Percentiles rank a stretch among this genome's conserved stretches.
Evolutionary conservation across 2,888 invertebrate genomes (phyloP).

Genomic region (Harpalus rubripes): DNA sequence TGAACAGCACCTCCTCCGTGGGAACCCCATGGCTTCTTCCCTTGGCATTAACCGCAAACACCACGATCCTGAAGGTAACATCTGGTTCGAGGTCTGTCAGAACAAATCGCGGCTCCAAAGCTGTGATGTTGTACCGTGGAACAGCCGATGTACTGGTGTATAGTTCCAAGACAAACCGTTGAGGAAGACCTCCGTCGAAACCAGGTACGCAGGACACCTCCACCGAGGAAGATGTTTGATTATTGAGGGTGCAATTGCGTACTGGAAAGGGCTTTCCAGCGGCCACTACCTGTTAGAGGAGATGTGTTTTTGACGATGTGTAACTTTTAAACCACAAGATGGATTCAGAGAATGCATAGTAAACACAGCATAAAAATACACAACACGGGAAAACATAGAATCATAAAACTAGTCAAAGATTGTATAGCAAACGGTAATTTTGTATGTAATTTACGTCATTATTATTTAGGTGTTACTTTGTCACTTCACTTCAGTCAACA

Average conservation of each 20-base stretch:
- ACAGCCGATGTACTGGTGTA: conserved; percentile 78
- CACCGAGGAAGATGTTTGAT: conserved; percentile 90
- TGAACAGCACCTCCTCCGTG: conserved; percentile 88
- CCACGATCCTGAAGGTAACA: conserved; percentile 87
- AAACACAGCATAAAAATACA: too few relatives aligned
- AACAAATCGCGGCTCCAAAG: conserved; percentile 86
- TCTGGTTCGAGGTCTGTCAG: conserved; percentile 89
- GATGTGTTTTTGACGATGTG: too few relatives aligned
- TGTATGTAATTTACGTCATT: too few relatives aligned
- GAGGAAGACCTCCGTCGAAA: conserved; percentile 94
- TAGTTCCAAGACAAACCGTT: conserved; percentile 90
- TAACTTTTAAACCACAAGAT: too few relatives aligned
- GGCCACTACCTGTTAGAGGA: conserved; percentile 51
- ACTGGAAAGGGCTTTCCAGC: conserved; percentile 87
- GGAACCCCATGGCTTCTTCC: conserved; percentile 87
- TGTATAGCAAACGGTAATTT: too few relatives aligned
- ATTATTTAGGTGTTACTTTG: too few relatives aligned
- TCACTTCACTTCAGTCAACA: too few relatives aligned
- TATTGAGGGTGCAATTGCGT: conserved; percentile 90
- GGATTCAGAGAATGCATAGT: too few relatives aligned
- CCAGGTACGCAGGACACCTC: conserved; percentile 88
- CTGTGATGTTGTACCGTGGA: conserved; percentile 82
- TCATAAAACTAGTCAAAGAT: too few relatives aligned
- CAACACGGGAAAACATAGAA: too few relatives aligned
- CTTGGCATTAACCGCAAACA: conserved; percentile 90